Evolutionary conservation across 2,113 vertebrate species (phyloP).

Genomic region (Tursiops truncatus): DNA sequence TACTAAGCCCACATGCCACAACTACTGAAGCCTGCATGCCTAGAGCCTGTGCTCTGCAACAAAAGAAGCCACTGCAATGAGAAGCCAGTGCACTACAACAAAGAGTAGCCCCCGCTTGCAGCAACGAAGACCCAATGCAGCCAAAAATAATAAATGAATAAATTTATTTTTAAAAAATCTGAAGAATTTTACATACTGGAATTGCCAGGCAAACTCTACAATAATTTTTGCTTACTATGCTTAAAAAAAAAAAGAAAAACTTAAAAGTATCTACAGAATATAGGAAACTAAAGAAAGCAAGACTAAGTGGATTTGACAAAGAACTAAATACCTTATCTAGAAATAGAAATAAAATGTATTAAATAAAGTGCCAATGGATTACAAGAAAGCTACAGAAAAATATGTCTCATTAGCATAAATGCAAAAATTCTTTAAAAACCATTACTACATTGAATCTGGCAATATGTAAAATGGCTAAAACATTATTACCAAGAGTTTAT

Average conservation of each 20-base stretch:
- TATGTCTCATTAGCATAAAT: neutral
- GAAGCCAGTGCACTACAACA: too few species aligned
- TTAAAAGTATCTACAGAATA: neutral
- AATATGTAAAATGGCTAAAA: neutral
- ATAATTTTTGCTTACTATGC: neutral
- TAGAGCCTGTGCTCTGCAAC: too few species aligned
- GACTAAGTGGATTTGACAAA: neutral
- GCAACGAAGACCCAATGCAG: too few species aligned
- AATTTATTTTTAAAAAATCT: neutral
- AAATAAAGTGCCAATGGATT: neutral
- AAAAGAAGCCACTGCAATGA: too few species aligned
- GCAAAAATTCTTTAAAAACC: neutral
- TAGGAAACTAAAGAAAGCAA: neutral
- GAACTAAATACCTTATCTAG: neutral
- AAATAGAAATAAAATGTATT: neutral
- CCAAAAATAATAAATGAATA: too few species aligned
- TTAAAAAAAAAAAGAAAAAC: neutral
- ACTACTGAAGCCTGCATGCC: too few species aligned
- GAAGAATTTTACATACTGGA: neutral
- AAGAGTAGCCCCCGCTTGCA: too few species aligned
- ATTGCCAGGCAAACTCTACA: neutral
- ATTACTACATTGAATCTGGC: neutral
- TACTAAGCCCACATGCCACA: too few species aligned
- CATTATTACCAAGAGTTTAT: neutral
- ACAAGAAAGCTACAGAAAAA: neutral